These are phyloP conservation scores for Hetaerina americana DNA, from an alignment of 1,140 invertebrate genomes.

Conservation along the genomic window DNA sequence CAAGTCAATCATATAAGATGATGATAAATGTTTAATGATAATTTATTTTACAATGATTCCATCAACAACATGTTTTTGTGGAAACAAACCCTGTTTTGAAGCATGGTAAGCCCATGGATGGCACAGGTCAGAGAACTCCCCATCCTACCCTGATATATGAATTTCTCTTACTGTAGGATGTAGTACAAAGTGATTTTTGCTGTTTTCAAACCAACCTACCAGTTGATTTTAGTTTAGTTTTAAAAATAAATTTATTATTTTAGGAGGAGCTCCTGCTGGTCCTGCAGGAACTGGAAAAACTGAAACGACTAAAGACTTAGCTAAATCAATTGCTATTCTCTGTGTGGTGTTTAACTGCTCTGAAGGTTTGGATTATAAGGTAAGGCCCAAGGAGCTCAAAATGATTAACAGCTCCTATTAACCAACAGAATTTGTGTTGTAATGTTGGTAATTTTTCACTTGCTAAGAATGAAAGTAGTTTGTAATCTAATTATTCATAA, in stretches of 20 bases:
- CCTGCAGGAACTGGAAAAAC: constrained; percentile 91
- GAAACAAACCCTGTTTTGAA: no score
- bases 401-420: not conserved
- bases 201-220: no score
- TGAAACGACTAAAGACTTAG: constrained; percentile 85
- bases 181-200: no score
- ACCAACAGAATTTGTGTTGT: not conserved
- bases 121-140: no score
- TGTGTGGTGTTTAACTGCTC: constrained; percentile 88
- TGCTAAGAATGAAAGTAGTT: not conserved
- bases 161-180: no score
- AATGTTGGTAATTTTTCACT: not conserved
- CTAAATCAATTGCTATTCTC: constrained; percentile 73
- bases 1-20: no score
- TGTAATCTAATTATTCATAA: not conserved
- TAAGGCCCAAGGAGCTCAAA: constrained; percentile 13
- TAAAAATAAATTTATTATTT: constrained; percentile 9
- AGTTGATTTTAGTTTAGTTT: no score
- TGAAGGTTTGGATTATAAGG: constrained; percentile 64
- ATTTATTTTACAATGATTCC: no score
- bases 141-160: no score
- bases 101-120: no score
- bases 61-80: no score
- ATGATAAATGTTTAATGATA: no score
- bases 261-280: constrained; percentile 69